A percentile compares a stretch with the other conserved stretches of the same genome.
phyloP scores from a whole-genome alignment of 2,888 invertebrate species.

The Gymnoscelis rufifasciata region DNA sequence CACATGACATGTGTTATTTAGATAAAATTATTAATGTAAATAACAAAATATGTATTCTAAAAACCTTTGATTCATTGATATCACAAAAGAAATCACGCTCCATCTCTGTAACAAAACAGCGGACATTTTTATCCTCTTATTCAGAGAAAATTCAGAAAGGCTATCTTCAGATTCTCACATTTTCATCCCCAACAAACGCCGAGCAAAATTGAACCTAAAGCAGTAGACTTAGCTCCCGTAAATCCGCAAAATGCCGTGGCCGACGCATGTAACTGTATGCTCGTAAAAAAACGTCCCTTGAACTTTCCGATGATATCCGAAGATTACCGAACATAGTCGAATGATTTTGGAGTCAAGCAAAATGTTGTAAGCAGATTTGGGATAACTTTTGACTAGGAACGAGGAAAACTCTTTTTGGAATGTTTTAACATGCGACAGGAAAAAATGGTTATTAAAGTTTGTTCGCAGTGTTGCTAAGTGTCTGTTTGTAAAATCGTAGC shows the following conservation, averaged over 20 bases:
- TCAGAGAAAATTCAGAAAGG: conserved; percentile 58
- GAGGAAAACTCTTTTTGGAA: too few relatives aligned
- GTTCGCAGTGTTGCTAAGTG: too few relatives aligned
- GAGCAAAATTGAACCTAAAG: conserved; percentile 37
- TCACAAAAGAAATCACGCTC: conserved; percentile 8
- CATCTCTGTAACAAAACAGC: conserved; percentile 28
- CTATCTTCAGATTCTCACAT: conserved; percentile 55
- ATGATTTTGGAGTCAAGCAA: conserved; percentile 32
- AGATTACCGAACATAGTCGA: conserved; percentile 52
- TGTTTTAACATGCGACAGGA: too few relatives aligned
- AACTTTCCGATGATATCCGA: conserved; percentile 55
- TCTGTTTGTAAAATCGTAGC: too few relatives aligned
- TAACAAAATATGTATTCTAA: conserved; percentile 4
- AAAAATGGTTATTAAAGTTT: too few relatives aligned
- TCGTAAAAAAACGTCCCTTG: conserved; percentile 62
- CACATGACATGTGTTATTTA: too few relatives aligned
- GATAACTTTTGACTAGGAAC: conserved; percentile 21
- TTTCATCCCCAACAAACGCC: conserved; percentile 22
- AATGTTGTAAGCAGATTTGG: conserved; percentile 28
- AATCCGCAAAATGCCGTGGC: conserved; percentile 25
- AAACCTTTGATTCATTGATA: conserved; percentile 18
- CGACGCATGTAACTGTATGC: conserved; percentile 45
- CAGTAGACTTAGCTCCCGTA: conserved; percentile 19
- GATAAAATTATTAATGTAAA: conserved; percentile 14
- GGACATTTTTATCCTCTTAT: conserved; percentile 56